These are phyloP conservation scores for Myrmecobius fasciatus DNA, from an alignment of 2,113 vertebrate genomes.

Conservation along the genomic window DNA sequence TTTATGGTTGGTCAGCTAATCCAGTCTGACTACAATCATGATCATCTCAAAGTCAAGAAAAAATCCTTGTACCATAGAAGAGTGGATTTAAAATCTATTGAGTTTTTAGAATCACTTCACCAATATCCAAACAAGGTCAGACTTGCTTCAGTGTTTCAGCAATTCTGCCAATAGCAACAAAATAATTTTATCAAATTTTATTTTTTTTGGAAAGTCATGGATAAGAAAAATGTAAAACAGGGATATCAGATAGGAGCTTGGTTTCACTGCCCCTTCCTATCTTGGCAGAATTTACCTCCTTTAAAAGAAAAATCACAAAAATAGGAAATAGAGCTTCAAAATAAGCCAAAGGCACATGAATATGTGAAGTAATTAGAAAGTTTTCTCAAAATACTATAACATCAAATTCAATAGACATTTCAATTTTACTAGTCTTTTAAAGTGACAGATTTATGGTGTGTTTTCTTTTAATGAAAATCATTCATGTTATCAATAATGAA, in stretches of 20 bases:
- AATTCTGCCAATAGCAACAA: neutral
- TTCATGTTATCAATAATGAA: neutral
- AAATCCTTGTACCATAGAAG: neutral
- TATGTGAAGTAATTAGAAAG: neutral
- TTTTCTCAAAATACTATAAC: neutral
- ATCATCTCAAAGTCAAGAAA: neutral
- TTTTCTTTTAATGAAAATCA: neutral
- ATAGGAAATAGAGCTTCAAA: neutral
- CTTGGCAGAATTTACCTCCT: neutral
- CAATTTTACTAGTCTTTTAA: neutral
- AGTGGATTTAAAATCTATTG: neutral
- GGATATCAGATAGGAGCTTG: neutral
- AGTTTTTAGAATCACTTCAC: neutral
- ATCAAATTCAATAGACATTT: neutral
- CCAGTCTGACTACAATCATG: neutral
- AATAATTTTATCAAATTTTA: neutral
- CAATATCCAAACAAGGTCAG: neutral
- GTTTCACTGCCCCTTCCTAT: neutral
- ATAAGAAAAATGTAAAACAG: neutral
- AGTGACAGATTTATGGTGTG: neutral
- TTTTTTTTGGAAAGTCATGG: slow-evolving; percentile 2
- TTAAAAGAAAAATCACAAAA: neutral
- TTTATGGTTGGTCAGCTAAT: slow-evolving; percentile 9
- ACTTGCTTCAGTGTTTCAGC: neutral
- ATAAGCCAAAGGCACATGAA: neutral